Evolutionary conservation across 1,140 invertebrate genomes (phyloP), one percentile per base, ranked within the genome.

Genomic region (Ostrea edulis): DNA sequence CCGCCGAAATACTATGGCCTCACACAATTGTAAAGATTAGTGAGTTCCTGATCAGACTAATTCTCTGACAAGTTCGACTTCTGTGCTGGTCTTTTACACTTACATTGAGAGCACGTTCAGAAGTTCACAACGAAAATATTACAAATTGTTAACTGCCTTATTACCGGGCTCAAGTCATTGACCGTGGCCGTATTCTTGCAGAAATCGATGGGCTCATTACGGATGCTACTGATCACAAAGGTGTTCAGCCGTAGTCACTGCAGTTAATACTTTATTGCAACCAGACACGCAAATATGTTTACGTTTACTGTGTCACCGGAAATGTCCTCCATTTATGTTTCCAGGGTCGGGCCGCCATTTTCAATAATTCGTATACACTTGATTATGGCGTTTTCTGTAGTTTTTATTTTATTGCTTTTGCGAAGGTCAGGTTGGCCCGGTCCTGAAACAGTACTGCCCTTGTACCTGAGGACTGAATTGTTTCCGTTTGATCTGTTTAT

Each of bases 361-460:
- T 55, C 54, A 55, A 12, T 55, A 12, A 55, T 55, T 55, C 8
- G 55, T 62, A 62, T 7, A 62, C 55, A 62, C 17, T 62, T 62
- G n/a, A 62, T 17, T 62, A 17, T 20, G 55, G n/a, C n/a, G 55
- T 62, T 17, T 0, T 58, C 55, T 7, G 55, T 62, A 17, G 55
- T 62, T 62, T 17, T 62, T 62, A 20, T 7, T 62, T 62, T 62
- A 20, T 17, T n/a, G 55, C 2, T 62, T 58, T 20, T 20, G 35
- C 7, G 7, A 62, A 17, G 55, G 35, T 91, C 89, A 92, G 44
- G 89, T 62, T 83, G 89, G 89, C 8, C 89, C 88, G 8, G 91
- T 88, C 52, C 90, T 62, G 62, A 90, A 89, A 81, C 86, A 89
- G 83, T 92, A 90, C 82, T 90, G 90, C 55, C 91, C 91, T 17